Base-by-base conservation (phyloP, 2,888 invertebrate genomes). In the Glaucopsyche alexis region DNA sequence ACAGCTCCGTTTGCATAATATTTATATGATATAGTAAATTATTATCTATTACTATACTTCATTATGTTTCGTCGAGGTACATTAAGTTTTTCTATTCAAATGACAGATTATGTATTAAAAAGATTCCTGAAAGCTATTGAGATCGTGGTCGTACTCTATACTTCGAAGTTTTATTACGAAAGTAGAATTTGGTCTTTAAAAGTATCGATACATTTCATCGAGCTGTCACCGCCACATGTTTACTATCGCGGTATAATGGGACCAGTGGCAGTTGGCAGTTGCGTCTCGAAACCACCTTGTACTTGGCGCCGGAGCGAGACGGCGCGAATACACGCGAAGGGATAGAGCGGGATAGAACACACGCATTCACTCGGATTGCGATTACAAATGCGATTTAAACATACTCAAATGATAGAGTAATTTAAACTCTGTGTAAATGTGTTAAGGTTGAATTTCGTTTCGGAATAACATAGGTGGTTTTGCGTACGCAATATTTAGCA, bases 231-330 rank as follows among this genome's bases (percentile, higher is more conserved):
- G 71, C 73, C 83, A 78, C 75, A 78, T 90, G 90, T 91, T 89
- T 88, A 89, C 90, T 84, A 84, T 86, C 87, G 86, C 45, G 83
- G 83, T 87, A 86, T 90, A 91, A 92, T 92, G 90, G 90, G 88
- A 87, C 88, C 88, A 90, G 91, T 90, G 91, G 90, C 92, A 91
- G 93, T 92, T 90, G 92, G 84, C 92, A 90, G 91, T 91, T 87
- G 87, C 87, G 85, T 91, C 93, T 91, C 92, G 92, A 92, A 85
- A 85, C 89, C 87, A 90, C 90, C 90, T 91, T 91, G 87, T 90
- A 89, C 93, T 91, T 86, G 85, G 81, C 72, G 85, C 79, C 67
- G 75, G 86, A 93, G 80, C 75, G 84, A 78, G 89, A 71, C 65
- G 13, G 29, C 71, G 29, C 70, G 60, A 40, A 55, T 49, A 55